Evolutionary conservation across 2,888 invertebrate species (phyloP).

Genomic region (Dinocampus coccinellae): DNA sequence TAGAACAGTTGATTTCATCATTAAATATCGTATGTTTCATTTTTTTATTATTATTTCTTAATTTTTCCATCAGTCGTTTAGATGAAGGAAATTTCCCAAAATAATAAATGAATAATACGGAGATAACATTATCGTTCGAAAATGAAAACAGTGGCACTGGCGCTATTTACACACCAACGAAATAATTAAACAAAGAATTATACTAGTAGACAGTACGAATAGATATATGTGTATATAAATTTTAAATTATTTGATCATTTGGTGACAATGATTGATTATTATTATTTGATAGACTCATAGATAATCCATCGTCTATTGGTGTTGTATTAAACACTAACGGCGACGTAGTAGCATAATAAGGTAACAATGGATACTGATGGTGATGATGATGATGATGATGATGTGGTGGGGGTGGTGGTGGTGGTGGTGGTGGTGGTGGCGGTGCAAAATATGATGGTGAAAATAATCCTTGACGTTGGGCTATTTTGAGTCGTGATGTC

Average conservation of each 20-base stretch:
- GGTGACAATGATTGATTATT: conserved; percentile 1
- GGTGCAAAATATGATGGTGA: conserved; percentile 79
- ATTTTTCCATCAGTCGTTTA: not conserved
- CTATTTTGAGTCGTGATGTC: conserved; percentile 89
- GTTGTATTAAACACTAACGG: conserved; percentile 75
- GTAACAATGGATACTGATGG: conserved; percentile 72
- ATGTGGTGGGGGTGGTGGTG: conserved; percentile 50
- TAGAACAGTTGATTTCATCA: no score
- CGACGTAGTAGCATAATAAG: conserved; percentile 72
- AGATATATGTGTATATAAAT: not conserved
- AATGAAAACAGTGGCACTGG: not conserved
- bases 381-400: not conserved
- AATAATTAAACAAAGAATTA: no score
- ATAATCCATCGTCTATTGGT: conserved; percentile 60
- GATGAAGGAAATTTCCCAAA: not conserved
- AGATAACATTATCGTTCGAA: conserved; percentile 7
- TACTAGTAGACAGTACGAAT: no score
- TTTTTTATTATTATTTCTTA: no score
- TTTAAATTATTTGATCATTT: not conserved
- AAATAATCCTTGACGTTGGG: conserved; percentile 86
- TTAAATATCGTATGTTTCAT: no score
- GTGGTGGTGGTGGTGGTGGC: conserved; percentile 61
- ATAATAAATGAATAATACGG: not conserved
- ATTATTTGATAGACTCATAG: conserved; percentile 36
- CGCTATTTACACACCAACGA: not conserved